A percentile compares a stretch with the other conserved stretches of the same genome.
These are phyloP conservation scores for Platyscelio sp. DNA, from an alignment of 2,888 invertebrate genomes.

Conservation along the genomic window DNA sequence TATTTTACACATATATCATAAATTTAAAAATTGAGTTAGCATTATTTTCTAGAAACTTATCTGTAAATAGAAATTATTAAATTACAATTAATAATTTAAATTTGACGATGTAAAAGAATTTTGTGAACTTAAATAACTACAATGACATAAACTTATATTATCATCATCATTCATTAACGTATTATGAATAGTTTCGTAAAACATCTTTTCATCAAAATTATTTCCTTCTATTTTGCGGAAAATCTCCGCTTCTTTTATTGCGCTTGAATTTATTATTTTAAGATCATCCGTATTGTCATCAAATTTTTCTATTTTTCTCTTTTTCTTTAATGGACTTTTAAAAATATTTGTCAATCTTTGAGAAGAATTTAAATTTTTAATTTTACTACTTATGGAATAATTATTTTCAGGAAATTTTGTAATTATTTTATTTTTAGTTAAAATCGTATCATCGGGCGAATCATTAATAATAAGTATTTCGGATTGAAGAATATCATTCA, in stretches of 20 bases:
- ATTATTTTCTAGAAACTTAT: too few species aligned
- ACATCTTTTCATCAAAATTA: constrained; percentile 73
- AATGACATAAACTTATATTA: constrained; percentile 37
- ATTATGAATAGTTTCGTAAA: constrained; percentile 47
- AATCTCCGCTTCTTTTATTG: constrained; percentile 74
- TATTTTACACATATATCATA: too few species aligned
- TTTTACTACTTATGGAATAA: too few species aligned
- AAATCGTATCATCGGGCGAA: too few species aligned
- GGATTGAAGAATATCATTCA: background rate
- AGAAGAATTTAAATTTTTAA: too few species aligned
- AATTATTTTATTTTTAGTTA: too few species aligned
- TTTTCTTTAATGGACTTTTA: constrained; percentile 50
- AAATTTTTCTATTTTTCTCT: constrained; percentile 39
- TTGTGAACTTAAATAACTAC: constrained; percentile 37
- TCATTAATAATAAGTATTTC: background rate
- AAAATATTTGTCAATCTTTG: background rate
- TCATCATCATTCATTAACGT: background rate
- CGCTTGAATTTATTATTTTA: constrained; percentile 47
- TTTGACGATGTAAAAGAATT: too few species aligned
- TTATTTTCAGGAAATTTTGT: too few species aligned
- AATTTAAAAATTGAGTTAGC: too few species aligned
- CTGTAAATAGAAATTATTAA: too few species aligned
- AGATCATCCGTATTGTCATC: constrained; percentile 37
- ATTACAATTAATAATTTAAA: too few species aligned
- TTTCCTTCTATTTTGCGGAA: constrained; percentile 76